Base-by-base conservation (phyloP, 2,888 invertebrate genomes). In the Brachylomia viminalis region DNA sequence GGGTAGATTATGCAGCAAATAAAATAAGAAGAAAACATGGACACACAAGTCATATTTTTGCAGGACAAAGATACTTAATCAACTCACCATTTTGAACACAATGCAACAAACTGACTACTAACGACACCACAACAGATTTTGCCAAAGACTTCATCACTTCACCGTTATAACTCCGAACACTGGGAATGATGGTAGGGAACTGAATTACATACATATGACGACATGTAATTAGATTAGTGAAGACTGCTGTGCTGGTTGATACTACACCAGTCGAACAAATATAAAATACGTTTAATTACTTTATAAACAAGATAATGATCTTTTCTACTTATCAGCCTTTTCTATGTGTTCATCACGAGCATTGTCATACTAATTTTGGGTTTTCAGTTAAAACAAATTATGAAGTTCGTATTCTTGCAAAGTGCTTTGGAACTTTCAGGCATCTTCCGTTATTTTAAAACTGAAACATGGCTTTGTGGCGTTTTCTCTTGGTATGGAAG, bases 11-110 rank as follows among this genome's bases (percentile, higher is more conserved):
- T 10, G 66, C 8, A 47, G 65, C 8, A 66, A 49, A 66, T 49
- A 4, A 20, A 65, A 47, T 65, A 7, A 66, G 49, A 33, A 10
- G 1, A 45, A 72, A n/a, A 17, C 10, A 15, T 17, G 17, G 0
- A 30, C 10, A n/a, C n/a, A 27, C 0, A 27, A 20, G 8, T 5
- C 2, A 30, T 54, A 7, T 20, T 45, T n/a, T 70, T n/a, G 1
- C 7, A 47, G 17, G 20, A 11, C 1, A 47, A 47, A 20, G 0
- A 30, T 49, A 47, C 17, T 20, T 11, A 59, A 33, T 47, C 0
- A 27, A 62, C 87, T 87, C 54, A 87, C 87, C 87, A 82, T 87
- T 77, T 70, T 75, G 70, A 56, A 84, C 74, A 87, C 68, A 84
- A 64, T 30, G 79, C 54, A 79, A 77, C 23, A 86, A 65, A 69